Evolutionary conservation across 1,140 invertebrate genomes (phyloP).

Genomic region (Micrasema minimum): DNA sequence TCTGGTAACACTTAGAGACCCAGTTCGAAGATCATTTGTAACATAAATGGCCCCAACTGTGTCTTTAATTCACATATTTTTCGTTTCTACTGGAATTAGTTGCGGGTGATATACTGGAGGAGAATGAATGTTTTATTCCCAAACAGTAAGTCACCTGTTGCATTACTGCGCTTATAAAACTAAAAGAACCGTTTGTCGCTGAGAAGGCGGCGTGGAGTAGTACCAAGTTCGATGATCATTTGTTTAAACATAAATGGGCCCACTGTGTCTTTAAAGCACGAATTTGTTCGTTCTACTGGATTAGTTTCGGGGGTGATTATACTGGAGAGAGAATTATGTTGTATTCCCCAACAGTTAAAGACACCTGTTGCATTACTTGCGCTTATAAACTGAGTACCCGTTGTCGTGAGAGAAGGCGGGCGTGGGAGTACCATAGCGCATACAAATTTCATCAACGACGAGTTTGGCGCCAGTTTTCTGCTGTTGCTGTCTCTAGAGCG

Average conservation of each 20-base stretch:
- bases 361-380: constrained; percentile 56
- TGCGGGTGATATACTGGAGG: too few species aligned
- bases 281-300: constrained; percentile 57
- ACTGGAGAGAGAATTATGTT: constrained; percentile 55
- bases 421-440: constrained; percentile 58
- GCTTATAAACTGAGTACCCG: too few species aligned
- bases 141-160: too few species aligned
- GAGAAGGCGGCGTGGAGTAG: too few species aligned
- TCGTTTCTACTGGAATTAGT: too few species aligned
- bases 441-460: constrained; percentile 57
- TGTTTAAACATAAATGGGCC: constrained; percentile 53
- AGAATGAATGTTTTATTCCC: too few species aligned
- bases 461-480: constrained; percentile 56
- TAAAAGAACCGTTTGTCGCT: too few species aligned
- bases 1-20: constrained; percentile 55
- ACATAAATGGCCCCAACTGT: too few species aligned
- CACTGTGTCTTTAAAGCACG: constrained; percentile 58
- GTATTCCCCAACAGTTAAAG: constrained; percentile 51
- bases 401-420: constrained; percentile 58
- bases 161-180: too few species aligned
- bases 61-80: too few species aligned
- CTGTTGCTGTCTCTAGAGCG: constrained; percentile 55
- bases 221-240: constrained; percentile 57
- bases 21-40: too few species aligned
- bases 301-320: constrained; percentile 59